phyloP scores from a whole-genome alignment of 2,797 vertebrate genomes.

The Moxostoma hubbsi region DNA sequence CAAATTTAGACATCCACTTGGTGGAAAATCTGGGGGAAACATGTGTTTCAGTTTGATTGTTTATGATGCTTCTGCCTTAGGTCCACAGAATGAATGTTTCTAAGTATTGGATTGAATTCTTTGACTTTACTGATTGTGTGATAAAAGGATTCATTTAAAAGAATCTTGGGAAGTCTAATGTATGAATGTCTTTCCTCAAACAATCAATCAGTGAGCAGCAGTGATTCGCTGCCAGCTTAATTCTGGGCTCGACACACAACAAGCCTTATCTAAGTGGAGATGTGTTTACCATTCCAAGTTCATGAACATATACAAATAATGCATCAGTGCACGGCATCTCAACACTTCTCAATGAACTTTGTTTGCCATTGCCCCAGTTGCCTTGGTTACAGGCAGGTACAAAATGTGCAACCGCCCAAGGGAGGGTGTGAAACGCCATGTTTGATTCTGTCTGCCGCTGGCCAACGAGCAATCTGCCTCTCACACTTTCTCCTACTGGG shows the following conservation, averaged over 20 bases:
- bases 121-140: constrained; percentile 27
- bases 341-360: constrained; percentile 52
- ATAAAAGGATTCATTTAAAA: neutral
- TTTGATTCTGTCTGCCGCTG: constrained; percentile 49
- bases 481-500: constrained; percentile 66
- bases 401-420: constrained; percentile 60
- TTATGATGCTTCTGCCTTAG: neutral
- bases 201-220: neutral
- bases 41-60: too few relatives aligned
- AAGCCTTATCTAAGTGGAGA: constrained; percentile 39
- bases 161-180: neutral
- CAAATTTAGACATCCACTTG: too few relatives aligned
- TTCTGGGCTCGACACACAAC: neutral
- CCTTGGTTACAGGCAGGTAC: constrained; percentile 67
- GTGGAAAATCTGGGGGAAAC: too few relatives aligned
- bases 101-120: constrained; percentile 31
- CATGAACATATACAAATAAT: constrained; percentile 23
- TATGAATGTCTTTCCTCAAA: constrained; percentile 8
- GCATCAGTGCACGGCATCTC: neutral
- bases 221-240: neutral
- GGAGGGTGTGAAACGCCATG: constrained; percentile 67
- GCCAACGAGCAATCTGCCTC: constrained; percentile 58
- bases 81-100: neutral
- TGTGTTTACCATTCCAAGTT: constrained; percentile 33
- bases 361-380: constrained; percentile 68